Base-by-base conservation (phyloP, 2,113 vertebrate genomes). In the Grus americana region DNA sequence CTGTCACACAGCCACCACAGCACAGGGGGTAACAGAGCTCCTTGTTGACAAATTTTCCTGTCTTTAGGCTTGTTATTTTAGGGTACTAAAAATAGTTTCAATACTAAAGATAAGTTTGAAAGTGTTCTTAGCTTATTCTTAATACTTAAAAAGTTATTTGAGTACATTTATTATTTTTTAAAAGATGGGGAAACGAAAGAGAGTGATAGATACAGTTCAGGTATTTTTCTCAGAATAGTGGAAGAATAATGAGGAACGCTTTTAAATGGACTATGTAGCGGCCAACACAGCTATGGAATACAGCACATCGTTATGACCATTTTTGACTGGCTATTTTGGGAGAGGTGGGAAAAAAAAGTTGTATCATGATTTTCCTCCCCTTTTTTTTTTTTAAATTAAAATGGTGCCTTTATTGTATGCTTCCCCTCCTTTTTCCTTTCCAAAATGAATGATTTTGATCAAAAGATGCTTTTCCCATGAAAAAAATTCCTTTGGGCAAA, bases 211-310 rank as follows among this genome's bases (percentile, higher is more conserved):
- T 54, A 54, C 2, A 46, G 15, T n/a, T 36, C 16, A 57, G 23
- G 13, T n/a, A 47, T 44, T 94, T 87, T 72, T 79, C 62, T 79
- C 66, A 46, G 73, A 85, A 68, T 32, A 10, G 18, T 62, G 12
- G 19, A 68, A 66, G 11, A 76, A 46, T 38, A 73, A 38, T 16
- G 12, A 6, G 13, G 18, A 82, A 75, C 68, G 27, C 12, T 55
- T 8, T 58, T 32, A 15, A 1, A 66, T 11, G 5, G 79, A 55
- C 62, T 71, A 38, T 2, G 0, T 22, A 65, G 62, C 0, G 0
- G 38, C 72, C 46, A 46, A 57, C 6, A 44, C 4, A 59, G 10
- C 23, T 72, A 23, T 29, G 30, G 13, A 87, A 81, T 63, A 87
- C 75, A 47, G 47, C 19, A 81, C 24, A 80, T 11, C 49, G 5